phyloP scores from a whole-genome alignment of 2,888 invertebrate species.

The Cheilosia variabilis region DNA sequence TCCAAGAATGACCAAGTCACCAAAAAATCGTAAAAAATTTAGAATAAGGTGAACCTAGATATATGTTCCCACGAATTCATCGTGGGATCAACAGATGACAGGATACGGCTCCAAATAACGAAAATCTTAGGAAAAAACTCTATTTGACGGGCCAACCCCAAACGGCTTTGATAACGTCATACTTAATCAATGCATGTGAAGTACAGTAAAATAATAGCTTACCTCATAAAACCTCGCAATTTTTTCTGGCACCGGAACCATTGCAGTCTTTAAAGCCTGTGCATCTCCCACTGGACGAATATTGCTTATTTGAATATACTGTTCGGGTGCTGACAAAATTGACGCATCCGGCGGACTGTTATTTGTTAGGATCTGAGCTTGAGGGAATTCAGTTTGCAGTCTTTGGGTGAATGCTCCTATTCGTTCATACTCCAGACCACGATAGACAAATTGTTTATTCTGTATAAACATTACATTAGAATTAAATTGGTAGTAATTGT shows the following conservation, averaged over 20 bases:
- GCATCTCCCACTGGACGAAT: constrained; percentile 94
- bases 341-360: constrained; percentile 95
- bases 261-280: constrained; percentile 85
- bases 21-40: no score
- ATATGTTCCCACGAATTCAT: no score
- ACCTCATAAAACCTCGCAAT: constrained; percentile 95
- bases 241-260: constrained; percentile 91
- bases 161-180: no score
- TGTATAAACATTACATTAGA: constrained; percentile 80
- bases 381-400: constrained; percentile 96
- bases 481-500: neutral
- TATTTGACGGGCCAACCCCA: no score
- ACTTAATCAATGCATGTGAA: no score
- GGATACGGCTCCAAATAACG: no score
- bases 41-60: no score
- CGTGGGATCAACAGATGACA: no score
- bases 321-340: constrained; percentile 92
- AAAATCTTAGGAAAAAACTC: no score
- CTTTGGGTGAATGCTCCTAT: constrained; percentile 97
- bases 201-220: constrained; percentile 83
- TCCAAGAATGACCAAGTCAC: no score
- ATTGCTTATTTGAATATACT: constrained; percentile 97
- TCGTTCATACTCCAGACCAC: constrained; percentile 97
- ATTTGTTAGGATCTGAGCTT: constrained; percentile 96
- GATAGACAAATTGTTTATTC: constrained; percentile 98